Evolutionary conservation across 2,797 vertebrate genomes (phyloP).

Genomic region (Sphenodon punctatus): DNA sequence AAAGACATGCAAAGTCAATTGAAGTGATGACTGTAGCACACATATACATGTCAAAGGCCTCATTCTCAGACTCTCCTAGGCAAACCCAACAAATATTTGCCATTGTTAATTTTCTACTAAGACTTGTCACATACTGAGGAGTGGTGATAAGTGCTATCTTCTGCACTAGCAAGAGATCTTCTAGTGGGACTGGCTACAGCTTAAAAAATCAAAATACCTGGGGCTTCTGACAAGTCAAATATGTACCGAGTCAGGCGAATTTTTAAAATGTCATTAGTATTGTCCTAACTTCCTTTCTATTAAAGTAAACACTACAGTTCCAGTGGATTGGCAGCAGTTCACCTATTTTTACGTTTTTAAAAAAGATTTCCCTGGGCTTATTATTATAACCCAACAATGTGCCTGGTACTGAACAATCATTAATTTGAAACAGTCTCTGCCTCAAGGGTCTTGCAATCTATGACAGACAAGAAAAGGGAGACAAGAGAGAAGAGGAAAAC

Average conservation of each 20-base stretch:
- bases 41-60: background rate
- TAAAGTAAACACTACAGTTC: too few species aligned
- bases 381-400: too few species aligned
- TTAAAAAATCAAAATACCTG: background rate
- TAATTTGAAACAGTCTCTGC: too few species aligned
- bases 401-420: too few species aligned
- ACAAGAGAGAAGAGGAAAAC: too few species aligned
- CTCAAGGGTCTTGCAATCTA: too few species aligned
- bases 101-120: conserved; percentile 10
- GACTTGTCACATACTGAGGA: background rate
- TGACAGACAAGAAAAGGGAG: too few species aligned
- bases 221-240: background rate
- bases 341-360: too few species aligned
- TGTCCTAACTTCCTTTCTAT: background rate
- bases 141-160: background rate
- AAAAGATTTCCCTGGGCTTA: too few species aligned
- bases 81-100: background rate
- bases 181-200: background rate
- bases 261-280: background rate
- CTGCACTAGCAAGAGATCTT: background rate
- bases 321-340: too few species aligned
- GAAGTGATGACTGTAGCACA: background rate
- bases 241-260: background rate
- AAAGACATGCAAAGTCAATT: conserved; percentile 9
- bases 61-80: background rate